Evolutionary conservation across 2,113 vertebrate genomes (phyloP).

Genomic region (Phrynosoma blainvillii): DNA sequence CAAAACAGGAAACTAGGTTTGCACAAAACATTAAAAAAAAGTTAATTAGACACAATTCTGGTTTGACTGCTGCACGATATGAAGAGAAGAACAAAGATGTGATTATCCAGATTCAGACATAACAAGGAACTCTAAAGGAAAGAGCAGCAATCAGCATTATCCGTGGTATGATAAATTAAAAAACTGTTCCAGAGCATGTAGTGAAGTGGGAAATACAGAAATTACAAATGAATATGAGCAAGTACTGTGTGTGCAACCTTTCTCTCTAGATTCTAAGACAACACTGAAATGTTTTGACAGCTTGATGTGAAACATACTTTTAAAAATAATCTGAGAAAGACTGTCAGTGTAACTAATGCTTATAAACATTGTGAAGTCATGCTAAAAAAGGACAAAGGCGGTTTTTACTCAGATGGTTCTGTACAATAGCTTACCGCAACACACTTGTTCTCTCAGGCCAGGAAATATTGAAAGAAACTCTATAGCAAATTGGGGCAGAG

Average conservation of each 20-base stretch:
- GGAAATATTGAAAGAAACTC: conserved; percentile 98
- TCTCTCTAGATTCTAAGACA: conserved; percentile 47
- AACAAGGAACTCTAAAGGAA: background rate
- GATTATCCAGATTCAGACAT: background rate
- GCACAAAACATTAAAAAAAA: too few relatives aligned
- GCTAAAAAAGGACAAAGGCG: conserved; percentile 65
- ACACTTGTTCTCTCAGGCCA: conserved; percentile 96
- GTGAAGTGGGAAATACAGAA: conserved; percentile 45
- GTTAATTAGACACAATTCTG: background rate
- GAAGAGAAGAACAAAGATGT: background rate
- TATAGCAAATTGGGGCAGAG: conserved; percentile 87
- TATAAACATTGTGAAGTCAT: conserved; percentile 68
- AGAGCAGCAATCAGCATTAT: background rate
- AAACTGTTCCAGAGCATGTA: conserved; percentile 30
- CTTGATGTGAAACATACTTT: conserved; percentile 26
- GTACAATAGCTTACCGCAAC: conserved; percentile 92
- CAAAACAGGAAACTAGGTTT: background rate
- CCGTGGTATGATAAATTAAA: background rate
- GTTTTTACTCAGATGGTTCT: conserved; percentile 67
- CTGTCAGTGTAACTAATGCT: conserved; percentile 73
- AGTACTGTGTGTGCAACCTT: conserved; percentile 15
- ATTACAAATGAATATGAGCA: conserved; percentile 50
- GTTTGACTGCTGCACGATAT: background rate
- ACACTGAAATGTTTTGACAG: conserved; percentile 43
- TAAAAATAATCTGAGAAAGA: conserved; percentile 40